Evolutionary conservation across 2,797 vertebrate genomes (phyloP), one percentile per base, ranked within the genome.

Genomic region (Scolopax bukidnonensis): DNA sequence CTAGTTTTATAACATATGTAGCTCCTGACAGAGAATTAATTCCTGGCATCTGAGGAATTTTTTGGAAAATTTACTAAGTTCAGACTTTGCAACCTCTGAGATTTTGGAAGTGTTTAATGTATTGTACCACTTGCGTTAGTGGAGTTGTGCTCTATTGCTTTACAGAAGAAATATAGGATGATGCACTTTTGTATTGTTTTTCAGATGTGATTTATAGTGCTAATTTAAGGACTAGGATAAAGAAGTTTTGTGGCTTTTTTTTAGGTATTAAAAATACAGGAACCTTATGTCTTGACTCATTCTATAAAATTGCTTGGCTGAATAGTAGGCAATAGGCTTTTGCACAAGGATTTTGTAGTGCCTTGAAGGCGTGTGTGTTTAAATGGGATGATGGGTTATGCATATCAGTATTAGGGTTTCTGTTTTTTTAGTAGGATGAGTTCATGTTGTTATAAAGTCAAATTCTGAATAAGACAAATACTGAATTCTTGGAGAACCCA

Each of bases 181-280:
- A 12, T 70, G 8, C 16, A 9, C 56, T 88, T 87, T 68, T 85
- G 13, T 17, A 3, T 13, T 45, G 6, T 41, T 76, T 60, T 50
- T 61, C 48, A 59, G 50, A 20, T 73, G 23, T 27, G 30, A 32
- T 77, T 79, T 75, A 53, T 10, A 41, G 28, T 60, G 36, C 20
- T 51, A 23, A 41, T 54, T 43, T 47, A 64, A 56, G 30, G 40
- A 41, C 28, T 56, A 40, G 36, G 21, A 28, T 41, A 45, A 67
- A 59, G 14, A 71, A 2, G 2, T 36, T 77, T 40, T 27, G 7
- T 45, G 24, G 8, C 7, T 0, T 2, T 1, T 1, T 41, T 61
- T 61, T 59, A 63, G 38, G 23, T 87, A 11, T 41, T 64, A 69
- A 74, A 67, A 75, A 24, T 63, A 30, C 30, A 63, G 14, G 23